Conservation (phyloP, 2,113 vertebrate species). For the Galbula dea region DNA sequence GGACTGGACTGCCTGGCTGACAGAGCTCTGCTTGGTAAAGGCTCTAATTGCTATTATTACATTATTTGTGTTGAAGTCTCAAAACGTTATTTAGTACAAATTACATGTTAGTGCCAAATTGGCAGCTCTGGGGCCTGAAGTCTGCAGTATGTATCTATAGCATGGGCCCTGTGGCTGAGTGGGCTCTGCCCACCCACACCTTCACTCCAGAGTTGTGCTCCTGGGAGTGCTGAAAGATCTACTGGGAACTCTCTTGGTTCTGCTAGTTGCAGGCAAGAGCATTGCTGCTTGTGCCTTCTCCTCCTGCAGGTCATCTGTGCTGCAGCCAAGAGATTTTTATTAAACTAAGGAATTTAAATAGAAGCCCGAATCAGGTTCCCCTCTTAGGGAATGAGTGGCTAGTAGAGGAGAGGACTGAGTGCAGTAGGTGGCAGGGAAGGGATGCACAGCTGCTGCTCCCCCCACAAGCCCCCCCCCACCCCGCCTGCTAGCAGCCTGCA, state of each 20-base stretch:
- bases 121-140: not conserved
- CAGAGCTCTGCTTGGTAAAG: slow-evolving; percentile 15
- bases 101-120: not conserved
- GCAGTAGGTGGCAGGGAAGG: rapidly evolving
- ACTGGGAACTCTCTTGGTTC: rapidly evolving
- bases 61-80: slow-evolving; percentile 42
- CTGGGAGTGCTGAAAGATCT: rapidly evolving
- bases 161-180: rapidly evolving
- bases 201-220: rapidly evolving
- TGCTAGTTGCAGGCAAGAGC: rapidly evolving
- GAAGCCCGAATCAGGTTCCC: not conserved
- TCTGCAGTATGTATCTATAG: not conserved
- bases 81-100: slow-evolving; percentile 29
- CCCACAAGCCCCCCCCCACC: too few species aligned
- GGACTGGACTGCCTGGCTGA: slow-evolving; percentile 17
- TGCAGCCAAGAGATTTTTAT: not conserved
- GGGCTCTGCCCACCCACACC: not conserved
- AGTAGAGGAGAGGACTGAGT: not conserved
- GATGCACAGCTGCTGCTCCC: not conserved
- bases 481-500: not conserved
- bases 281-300: not conserved
- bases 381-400: not conserved
- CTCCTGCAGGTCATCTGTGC: not conserved
- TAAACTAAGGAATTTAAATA: too few species aligned
- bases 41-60: slow-evolving; percentile 56